Base-by-base conservation (phyloP, 1,140 invertebrate genomes). In the Aradophagus sp. region DNA sequence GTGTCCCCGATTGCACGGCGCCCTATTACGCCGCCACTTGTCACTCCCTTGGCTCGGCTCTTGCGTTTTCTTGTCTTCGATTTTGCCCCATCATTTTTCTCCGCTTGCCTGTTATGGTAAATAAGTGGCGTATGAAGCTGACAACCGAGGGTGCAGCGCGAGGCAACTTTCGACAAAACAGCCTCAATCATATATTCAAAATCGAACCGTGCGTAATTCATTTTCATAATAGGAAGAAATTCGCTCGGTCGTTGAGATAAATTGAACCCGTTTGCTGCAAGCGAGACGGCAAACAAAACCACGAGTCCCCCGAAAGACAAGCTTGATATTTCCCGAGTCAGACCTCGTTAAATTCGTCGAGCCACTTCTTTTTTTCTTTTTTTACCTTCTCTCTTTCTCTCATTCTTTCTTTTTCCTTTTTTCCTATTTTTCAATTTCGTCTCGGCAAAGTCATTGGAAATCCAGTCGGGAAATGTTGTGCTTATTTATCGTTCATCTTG, bases 1-100 rank as follows among this genome's bases (percentile, higher is more conserved):
- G 67, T 59, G 63, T 73, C 71, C 35, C 70, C 70, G 65, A 55
- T n/a, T n/a, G n/a, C 67, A 44, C 48, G 55, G 36, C 41, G 61
- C 26, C 47, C 58, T 35, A 62, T 70, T 63, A 59, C 44, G 23
- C 7, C 34, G 19, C 56, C 44, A 55, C 55, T 34, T 47, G 47
- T 63, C 50, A 50, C 55, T 50, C 52, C 52, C 56, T 27, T 29
- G 31, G 15, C 26, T 19, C 14, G 27, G 59, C 20, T 41, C 14
- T 50, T 27, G 47, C 48, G 34, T 53, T 35, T 69, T 58, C 29
- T 45, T 58, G 34, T 53, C 48, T 58, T 73, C 61, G 39, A 50
- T 63, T 61, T 66, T 36, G 20, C n/a, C n/a, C 58, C 50, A 58
- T 39, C 65, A 61, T 65, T 62, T 62, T 50, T 45, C 56, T 58